phyloP scores from a whole-genome alignment of 2,113 vertebrate species.

The Cercopithecus mona region DNA sequence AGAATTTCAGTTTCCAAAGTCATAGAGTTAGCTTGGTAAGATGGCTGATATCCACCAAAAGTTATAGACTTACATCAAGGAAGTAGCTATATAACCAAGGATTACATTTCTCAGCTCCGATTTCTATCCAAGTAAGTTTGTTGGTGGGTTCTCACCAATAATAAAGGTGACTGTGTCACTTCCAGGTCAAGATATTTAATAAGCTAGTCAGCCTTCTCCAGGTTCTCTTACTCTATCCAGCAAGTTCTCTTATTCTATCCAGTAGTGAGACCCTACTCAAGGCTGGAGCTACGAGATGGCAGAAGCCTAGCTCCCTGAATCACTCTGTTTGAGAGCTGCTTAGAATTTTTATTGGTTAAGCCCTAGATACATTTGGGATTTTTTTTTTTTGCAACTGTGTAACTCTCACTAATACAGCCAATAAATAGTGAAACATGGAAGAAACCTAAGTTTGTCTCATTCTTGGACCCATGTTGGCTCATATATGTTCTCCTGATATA shows the following conservation, averaged over 20 bases:
- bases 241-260: not conserved
- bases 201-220: not conserved
- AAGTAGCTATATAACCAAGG: not conserved
- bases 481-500: not conserved
- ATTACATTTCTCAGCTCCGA: not conserved
- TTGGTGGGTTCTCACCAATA: not conserved
- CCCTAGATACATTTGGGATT: not conserved
- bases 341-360: not conserved
- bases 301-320: not conserved
- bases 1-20: not conserved
- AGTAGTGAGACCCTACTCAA: not conserved
- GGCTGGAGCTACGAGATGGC: not conserved
- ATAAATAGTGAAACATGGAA: not conserved
- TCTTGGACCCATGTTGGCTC: not conserved
- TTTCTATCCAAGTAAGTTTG: not conserved
- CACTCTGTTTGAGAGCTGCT: not conserved
- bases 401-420: not conserved
- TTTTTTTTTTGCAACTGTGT: not conserved
- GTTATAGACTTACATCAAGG: not conserved
- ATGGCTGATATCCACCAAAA: not conserved
- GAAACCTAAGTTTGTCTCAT: not conserved
- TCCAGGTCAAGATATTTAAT: not conserved
- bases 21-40: not conserved
- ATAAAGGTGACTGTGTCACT: not conserved
- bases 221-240: not conserved